A percentile compares a stretch with the other conserved stretches of the same genome.
phyloP scores from a whole-genome alignment of 2,113 vertebrate species.

The Pseudolaguvia tuberculata region DNA sequence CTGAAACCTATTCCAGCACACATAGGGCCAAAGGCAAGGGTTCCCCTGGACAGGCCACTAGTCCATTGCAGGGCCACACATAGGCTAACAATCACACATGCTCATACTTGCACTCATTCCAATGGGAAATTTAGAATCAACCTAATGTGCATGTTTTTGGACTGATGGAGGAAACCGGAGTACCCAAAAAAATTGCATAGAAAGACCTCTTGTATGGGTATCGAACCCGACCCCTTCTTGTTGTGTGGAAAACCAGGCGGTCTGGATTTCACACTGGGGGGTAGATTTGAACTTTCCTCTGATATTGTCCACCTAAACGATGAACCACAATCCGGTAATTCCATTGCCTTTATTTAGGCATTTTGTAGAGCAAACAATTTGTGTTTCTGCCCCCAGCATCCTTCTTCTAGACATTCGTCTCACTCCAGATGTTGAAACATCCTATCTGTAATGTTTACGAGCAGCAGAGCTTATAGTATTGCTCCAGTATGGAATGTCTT shows the following conservation, averaged over 20 bases:
- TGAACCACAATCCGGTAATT: neutral
- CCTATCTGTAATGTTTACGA: slow-evolving; percentile 15
- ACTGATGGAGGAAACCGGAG: too few relatives aligned
- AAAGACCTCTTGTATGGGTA: too few relatives aligned
- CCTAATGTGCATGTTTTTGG: too few relatives aligned
- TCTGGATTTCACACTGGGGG: neutral
- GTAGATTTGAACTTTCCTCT: neutral
- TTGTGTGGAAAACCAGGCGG: neutral
- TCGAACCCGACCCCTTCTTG: too few relatives aligned
- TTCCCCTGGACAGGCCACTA: too few relatives aligned
- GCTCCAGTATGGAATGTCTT: slow-evolving; percentile 1
- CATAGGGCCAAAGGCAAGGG: too few relatives aligned
- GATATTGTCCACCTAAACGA: neutral
- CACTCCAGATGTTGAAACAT: slow-evolving; percentile 19
- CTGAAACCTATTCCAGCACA: too few relatives aligned
- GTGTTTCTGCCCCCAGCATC: slow-evolving; percentile 11
- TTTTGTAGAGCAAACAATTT: neutral
- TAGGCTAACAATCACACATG: too few relatives aligned
- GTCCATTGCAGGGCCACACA: too few relatives aligned
- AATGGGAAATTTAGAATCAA: too few relatives aligned
- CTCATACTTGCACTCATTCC: too few relatives aligned
- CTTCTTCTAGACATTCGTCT: neutral
- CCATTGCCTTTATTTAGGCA: neutral
- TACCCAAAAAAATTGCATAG: too few relatives aligned
- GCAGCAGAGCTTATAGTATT: neutral